Percentiles rank a stretch among this genome's conserved stretches.
These are phyloP conservation scores for Distichodus sexfasciatus DNA, from an alignment of 2,797 vertebrate genomes.

Conservation along the genomic window DNA sequence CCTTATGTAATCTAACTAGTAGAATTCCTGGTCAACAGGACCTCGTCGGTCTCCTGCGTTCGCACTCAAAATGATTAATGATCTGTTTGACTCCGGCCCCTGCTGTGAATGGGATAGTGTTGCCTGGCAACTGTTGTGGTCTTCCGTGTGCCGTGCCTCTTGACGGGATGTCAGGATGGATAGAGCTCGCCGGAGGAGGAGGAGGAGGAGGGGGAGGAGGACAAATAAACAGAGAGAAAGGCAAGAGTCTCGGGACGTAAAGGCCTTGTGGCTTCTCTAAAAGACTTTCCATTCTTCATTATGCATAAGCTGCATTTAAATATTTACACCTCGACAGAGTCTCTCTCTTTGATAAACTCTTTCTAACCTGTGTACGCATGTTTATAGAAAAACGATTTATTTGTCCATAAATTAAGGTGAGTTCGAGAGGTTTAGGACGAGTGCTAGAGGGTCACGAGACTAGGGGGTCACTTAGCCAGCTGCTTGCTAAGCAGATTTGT, in stretches of 20 bases:
- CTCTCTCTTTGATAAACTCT: background rate
- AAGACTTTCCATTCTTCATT: slow-evolving; percentile 9
- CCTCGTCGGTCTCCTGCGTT: slow-evolving; percentile 18
- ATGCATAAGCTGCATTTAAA: slow-evolving; percentile 33
- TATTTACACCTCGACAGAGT: slow-evolving; percentile 36
- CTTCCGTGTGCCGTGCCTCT: slow-evolving; percentile 62
- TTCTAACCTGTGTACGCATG: background rate
- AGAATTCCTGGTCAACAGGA: slow-evolving; percentile 25
- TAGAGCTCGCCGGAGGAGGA: slow-evolving; percentile 31
- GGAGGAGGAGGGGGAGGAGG: background rate
- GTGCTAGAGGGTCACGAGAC: too few relatives aligned
- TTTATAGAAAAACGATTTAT: too few relatives aligned
- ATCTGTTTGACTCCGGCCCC: slow-evolving; percentile 64
- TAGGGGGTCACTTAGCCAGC: too few relatives aligned
- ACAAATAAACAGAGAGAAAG: background rate
- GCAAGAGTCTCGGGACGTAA: background rate
- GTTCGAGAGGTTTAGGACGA: too few relatives aligned
- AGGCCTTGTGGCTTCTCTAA: background rate
- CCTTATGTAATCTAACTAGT: slow-evolving; percentile 32
- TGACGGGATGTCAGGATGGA: slow-evolving; percentile 55
- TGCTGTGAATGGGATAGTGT: slow-evolving; percentile 69
- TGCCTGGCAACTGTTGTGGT: slow-evolving; percentile 75
- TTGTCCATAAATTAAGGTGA: too few relatives aligned
- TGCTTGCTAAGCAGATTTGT: too few relatives aligned
- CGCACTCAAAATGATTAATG: slow-evolving; percentile 64